Evolutionary conservation across 2,797 vertebrate genomes (phyloP), one percentile per base, ranked within the genome.

Genomic region (Pogonophryne albipinna): DNA sequence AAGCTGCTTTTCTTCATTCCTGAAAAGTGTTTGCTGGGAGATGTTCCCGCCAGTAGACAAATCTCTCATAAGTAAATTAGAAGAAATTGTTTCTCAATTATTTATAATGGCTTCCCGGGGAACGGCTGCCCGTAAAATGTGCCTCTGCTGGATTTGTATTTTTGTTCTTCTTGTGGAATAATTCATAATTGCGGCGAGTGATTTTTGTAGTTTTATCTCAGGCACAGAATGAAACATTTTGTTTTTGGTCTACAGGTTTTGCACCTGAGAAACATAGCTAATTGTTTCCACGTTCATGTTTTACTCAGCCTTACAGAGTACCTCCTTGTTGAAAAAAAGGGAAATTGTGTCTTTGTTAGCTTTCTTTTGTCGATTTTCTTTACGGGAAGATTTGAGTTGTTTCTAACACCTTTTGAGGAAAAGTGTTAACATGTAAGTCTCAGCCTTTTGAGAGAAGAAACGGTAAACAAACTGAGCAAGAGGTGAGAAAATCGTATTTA

Each of bases 61-160:
- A 74, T 16, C 38, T 23, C 45, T 78, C 66, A 44, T 50, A 56
- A 87, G 72, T 59, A 77, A 78, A 87, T 65, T 42, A 79, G 31
- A 47, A 61, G 16, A 66, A 16, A 47, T 50, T 61, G 47, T 65
- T 71, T 72, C 62, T 84, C 49, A 66, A 74, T 84, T 78, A 87
- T 85, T 79, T 63, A 76, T 81, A 65, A 78, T 45, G 46, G 55
- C 66, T 69, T 78, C 61, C 63, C 52, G 75, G 74, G 65, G 71
- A 69, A 63, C 1, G 4, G 63, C 82, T 85, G 71, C 5, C 4
- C 67, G 78, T 63, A 4, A 79, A 74, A 84, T 57, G 49, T 51
- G 72, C 71, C 69, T 74, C 78, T 49, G 62, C 14, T 50, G 23
- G 63, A 55, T 76, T 58, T 74, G 62, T 59, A 10, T 16, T 80